Evolutionary conservation across 2,113 vertebrate species (phyloP), one percentile per base, ranked within the genome.

Genomic region (Eurystomus gularis): DNA sequence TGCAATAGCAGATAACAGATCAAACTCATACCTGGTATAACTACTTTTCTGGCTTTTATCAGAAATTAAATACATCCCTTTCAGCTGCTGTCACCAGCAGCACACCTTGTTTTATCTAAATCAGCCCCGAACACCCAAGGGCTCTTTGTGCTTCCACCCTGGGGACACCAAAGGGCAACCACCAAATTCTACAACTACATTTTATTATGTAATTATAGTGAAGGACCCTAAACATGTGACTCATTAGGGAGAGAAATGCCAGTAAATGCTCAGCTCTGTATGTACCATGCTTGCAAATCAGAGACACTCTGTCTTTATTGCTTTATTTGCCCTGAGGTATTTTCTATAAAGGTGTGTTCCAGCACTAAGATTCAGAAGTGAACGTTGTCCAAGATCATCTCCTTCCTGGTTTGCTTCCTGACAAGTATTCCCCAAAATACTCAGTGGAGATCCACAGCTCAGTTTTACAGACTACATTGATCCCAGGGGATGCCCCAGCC

Each of bases 151-250:
- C 51, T 94, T 78, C 51, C 25, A 58, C 29, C 23, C 44, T 0
- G 0, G 72, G 23, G 26, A 44, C 0, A 0, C 52, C 2, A 5
- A 49, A 61, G 60, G 9, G 46, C n/a, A 61, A 28, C 39, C 19
- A 48, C 14, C 28, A 49, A 39, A 77, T n/a, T n/a, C n/a, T n/a
- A n/a, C n/a, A n/a, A 14, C 33, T 44, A 66, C 13, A 28, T 66
- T 52, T 46, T 24, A 11, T 31, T 25, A 35, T 0, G 0, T 17
- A 37, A 26, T 26, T 68, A 28, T 9, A 61, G 61, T 1, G 3
- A 75, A 81, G 48, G 33, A 18, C 40, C 25, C 48, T 39, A 57
- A 61, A 70, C 28, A 6, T 1, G 13, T 13, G 5, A 21, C 54
- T 57, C 1, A 0, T 82, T 49, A 49, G 39, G 23, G 55, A 83